Evolutionary conservation across 1,140 invertebrate species (phyloP), one percentile per base, ranked within the genome.

Genomic region (Penaeus indicus): DNA sequence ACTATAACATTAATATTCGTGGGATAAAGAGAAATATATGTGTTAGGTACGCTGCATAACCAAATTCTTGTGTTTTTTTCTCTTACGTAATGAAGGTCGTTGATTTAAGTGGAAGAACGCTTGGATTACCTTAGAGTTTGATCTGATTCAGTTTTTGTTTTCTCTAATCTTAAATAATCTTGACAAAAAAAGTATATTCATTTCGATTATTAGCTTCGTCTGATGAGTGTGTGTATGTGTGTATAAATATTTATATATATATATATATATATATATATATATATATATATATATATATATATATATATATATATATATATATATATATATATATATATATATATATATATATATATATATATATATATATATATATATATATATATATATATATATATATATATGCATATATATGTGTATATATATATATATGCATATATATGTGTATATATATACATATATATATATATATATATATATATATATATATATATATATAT

Each of bases 241-340:
- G 63, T 64, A n/a, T n/a, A n/a, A n/a, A n/a, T n/a, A n/a, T n/a
- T n/a, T n/a, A n/a, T n/a, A n/a, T n/a, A n/a, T n/a, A n/a, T 64
- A n/a, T 64, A n/a, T 64, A n/a, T 64, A n/a, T 64, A n/a, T 64
- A n/a, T 64, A n/a, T 64, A n/a, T 64, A n/a, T 64, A n/a, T 64
- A n/a, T 64, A n/a, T 64, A n/a, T 64, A n/a, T 64, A n/a, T 64
- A n/a, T 64, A n/a, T 64, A n/a, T 64, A n/a, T 64, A n/a, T 64
- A n/a, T 64, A n/a, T 64, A n/a, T 64, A n/a, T 64, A n/a, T 64
- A n/a, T 64, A n/a, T 64, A n/a, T 64, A n/a, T 64, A n/a, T 64
- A n/a, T 64, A n/a, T 64, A n/a, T 64, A n/a, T 64, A n/a, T 64
- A n/a, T 64, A n/a, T 64, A n/a, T 64, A n/a, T 64, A n/a, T 64